These are phyloP conservation scores for Pterostichus madidus DNA, from an alignment of 2,888 invertebrate species.

Conservation along the genomic window DNA sequence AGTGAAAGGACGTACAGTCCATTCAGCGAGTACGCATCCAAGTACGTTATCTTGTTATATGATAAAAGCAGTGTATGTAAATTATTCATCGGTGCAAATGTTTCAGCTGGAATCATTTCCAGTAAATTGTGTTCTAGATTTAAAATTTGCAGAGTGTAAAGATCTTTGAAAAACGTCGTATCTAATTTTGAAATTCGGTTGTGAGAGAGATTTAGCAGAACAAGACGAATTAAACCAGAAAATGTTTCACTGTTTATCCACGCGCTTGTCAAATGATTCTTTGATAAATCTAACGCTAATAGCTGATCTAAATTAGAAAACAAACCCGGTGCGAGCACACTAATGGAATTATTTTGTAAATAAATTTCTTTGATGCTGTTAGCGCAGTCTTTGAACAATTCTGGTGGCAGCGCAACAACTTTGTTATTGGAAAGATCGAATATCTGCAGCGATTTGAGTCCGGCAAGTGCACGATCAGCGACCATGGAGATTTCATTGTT, in stretches of 20 bases:
- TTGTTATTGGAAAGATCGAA: slow-evolving; percentile 95
- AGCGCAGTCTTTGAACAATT: slow-evolving; percentile 89
- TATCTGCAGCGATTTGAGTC: slow-evolving; percentile 89
- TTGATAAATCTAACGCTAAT: slow-evolving; percentile 89
- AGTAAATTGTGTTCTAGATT: slow-evolving; percentile 92
- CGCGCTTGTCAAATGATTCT: slow-evolving; percentile 91
- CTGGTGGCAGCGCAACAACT: slow-evolving; percentile 91
- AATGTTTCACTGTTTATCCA: slow-evolving; percentile 93
- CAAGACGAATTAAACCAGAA: slow-evolving; percentile 91
- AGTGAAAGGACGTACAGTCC: slow-evolving; percentile 92
- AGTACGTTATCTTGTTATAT: slow-evolving; percentile 90
- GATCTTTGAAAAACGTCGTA: slow-evolving; percentile 90
- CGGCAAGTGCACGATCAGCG: slow-evolving; percentile 89
- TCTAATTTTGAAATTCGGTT: slow-evolving; percentile 90
- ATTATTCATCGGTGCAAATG: slow-evolving; percentile 95
- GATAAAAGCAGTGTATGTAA: slow-evolving; percentile 92
- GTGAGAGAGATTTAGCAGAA: slow-evolving; percentile 91
- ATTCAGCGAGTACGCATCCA: slow-evolving; percentile 92
- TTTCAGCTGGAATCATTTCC: slow-evolving; percentile 90
- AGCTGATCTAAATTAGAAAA: slow-evolving; percentile 92
- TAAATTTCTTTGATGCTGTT: slow-evolving; percentile 92
- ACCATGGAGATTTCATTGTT: slow-evolving; percentile 94
- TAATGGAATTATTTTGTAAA: slow-evolving; percentile 94
- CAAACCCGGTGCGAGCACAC: slow-evolving; percentile 90
- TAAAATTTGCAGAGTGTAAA: slow-evolving; percentile 91